Evolutionary conservation across 1,140 invertebrate genomes (phyloP), one percentile per base, ranked within the genome.

Genomic region (Drosophila cardini): DNA sequence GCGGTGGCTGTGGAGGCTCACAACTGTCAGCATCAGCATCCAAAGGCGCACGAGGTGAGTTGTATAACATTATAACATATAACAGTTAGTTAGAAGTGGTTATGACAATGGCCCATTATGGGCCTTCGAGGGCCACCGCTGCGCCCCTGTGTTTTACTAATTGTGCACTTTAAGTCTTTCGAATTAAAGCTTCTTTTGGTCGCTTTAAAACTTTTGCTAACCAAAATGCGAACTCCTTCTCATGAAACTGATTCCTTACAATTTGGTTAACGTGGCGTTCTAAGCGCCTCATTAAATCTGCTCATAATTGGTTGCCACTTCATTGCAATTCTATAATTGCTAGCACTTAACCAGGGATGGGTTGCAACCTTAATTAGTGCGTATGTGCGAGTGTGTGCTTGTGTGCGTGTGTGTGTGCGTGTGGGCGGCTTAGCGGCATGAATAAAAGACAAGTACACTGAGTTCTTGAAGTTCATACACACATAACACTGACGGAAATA

Each of bases 21-120:
- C 72, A 91, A 91, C 61, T 91, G 90, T 61, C 90, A 91, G 56
- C 90, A 91, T 45, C 84, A 86, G 48, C 90, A 91, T 75, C 90
- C 90, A 10, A 91, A 91, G 61, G 90, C 90, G 8, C 81, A 91
- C 38, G 90, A 91, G 87, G 90, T 91, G 75, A 85, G 90, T 89
- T 26, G 21, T 26, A 26, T 26, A 26, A 26, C 4, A 26, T 3
- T 26, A 26, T 26, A 26, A 26, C 21, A 26, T 26, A 26, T 26
- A 26, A 26, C 21, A 26, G 2, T 26, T 26, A 26, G 21, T 26
- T 2, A 26, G 21, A 5, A 21, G 21, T 21, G 4, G 21, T 21
- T 21, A 21, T 21, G 4, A 2, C 21, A 38, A 10, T 38, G 9
- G 1, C 36, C 11, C 9, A 10, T 38, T 38, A 32, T 32, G 30